Base-by-base conservation (phyloP, 2,888 invertebrate genomes). In the Pollenia labialis region DNA sequence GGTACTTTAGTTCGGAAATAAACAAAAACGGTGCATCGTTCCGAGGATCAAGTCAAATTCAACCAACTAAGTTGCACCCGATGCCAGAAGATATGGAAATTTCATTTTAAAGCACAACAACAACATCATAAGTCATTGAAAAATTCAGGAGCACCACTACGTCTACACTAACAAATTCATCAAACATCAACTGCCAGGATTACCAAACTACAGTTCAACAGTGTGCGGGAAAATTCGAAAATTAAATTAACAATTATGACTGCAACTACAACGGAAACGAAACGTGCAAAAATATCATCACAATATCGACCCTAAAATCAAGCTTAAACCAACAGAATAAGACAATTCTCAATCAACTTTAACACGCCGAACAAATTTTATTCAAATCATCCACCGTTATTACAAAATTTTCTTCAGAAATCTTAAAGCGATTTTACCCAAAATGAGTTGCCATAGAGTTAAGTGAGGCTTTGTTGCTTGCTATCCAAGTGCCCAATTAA, bases 381-480 rank as follows among this genome's bases (percentile, higher is more conserved):
- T 48, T 40, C 1, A 46, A 46, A 50, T 76, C 42, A n/a, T 1
- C n/a, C 23, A 50, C 1, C 7, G 64, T 40, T 12, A 18, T 23
- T 44, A 46, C 42, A 11, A 8, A 52, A 40, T 50, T 18, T 16
- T 42, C 40, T 50, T 32, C 58, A 46, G 16, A 32, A 60, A 60
- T 48, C 23, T 46, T 40, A 50, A 74, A 12, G 42, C 32, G 6
- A n/a, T 9, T 52, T 64, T 75, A 23, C 23, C 42, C n/a, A 44
- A 23, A 12, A 32, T 40, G 44, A 48, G 32, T 62, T 44, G 23
- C 32, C 46, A 66, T 77, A 44, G 46, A 54, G 16, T 74, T 66
- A 64, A 81, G 12, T 48, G 14, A 42, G 40, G 60, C 75, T 54
- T 46, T 74, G 77, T 81, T 85, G 77, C 46, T 79, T 85, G 77